Conservation (phyloP, 2,888 invertebrate species). For the Melangyna quadrimaculata region DNA sequence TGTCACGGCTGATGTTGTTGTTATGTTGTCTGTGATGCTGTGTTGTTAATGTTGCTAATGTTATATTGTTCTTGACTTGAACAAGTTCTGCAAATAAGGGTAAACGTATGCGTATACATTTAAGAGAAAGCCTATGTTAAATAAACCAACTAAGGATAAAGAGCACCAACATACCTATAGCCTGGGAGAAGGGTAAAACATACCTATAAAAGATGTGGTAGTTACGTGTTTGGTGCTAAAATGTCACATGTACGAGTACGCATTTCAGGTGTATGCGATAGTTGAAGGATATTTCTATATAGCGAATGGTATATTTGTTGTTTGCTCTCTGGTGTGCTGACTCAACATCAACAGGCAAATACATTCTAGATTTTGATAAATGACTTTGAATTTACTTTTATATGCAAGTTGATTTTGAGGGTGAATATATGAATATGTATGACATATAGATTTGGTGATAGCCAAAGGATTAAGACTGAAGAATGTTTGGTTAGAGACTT, state of each 20-base stretch:
- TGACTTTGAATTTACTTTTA: constrained; percentile 42
- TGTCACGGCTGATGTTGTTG: constrained; percentile 2
- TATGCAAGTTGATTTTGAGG: constrained; percentile 12
- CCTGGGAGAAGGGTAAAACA: not conserved
- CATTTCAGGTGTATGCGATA: not conserved
- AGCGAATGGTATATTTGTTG: not conserved
- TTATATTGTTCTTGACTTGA: constrained; percentile 30
- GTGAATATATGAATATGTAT: constrained; percentile 1
- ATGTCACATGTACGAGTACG: constrained; percentile 19
- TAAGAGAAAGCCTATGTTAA: constrained; percentile 48
- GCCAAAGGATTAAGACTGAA: constrained; percentile 43
- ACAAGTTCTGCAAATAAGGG: constrained; percentile 50
- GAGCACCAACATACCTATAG: not conserved
- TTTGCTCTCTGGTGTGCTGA: constrained; percentile 21
- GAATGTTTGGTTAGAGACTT: constrained; percentile 39
- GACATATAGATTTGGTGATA: constrained; percentile 5
- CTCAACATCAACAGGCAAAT: constrained; percentile 53
- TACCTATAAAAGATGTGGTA: not conserved
- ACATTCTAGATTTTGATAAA: constrained; percentile 51
- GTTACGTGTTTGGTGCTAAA: constrained; percentile 31
- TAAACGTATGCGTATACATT: constrained; percentile 27
- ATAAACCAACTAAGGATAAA: not conserved
- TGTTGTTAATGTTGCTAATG: constrained; percentile 1
- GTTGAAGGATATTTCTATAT: not conserved
- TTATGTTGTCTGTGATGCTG: not conserved